phyloP scores from a whole-genome alignment of 2,888 invertebrate species.

The Creontiades dilutus region DNA sequence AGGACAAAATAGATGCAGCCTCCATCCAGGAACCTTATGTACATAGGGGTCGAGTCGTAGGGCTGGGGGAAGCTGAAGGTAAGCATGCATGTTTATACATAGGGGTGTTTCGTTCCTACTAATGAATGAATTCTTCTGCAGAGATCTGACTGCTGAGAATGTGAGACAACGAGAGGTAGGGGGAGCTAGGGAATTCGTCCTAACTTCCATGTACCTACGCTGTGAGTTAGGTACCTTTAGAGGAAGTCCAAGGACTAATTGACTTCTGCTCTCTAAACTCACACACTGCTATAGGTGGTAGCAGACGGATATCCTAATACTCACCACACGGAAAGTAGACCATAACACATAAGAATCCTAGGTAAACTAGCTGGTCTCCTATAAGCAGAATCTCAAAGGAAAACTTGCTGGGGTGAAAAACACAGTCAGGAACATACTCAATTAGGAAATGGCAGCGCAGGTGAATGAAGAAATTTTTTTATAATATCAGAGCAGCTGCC shows the following conservation, averaged over 20 bases:
- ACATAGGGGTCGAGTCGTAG: not conserved
- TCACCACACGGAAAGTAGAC: not conserved
- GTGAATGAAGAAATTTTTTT: not conserved
- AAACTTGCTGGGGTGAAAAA: not conserved
- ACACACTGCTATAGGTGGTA: not conserved
- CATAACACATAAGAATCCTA: not conserved
- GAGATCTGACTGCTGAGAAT: not conserved
- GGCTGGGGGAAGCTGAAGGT: constrained; percentile 2
- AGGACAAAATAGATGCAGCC: not conserved
- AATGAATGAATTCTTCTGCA: not conserved
- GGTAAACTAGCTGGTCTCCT: not conserved
- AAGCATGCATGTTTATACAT: not conserved
- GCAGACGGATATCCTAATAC: not conserved
- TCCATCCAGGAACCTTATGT: not conserved
- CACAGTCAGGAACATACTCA: not conserved
- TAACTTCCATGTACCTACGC: not conserved
- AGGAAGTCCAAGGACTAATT: not conserved
- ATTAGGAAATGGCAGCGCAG: not conserved
- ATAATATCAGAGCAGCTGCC: not conserved
- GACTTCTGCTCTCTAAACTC: not conserved
- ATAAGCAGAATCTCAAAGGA: not conserved
- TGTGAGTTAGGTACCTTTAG: not conserved
- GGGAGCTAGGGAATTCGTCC: not conserved
- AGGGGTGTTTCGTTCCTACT: not conserved
- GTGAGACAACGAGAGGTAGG: not conserved